Conservation (phyloP, 1,140 invertebrate genomes). For the Brachionus manjavacas region DNA sequence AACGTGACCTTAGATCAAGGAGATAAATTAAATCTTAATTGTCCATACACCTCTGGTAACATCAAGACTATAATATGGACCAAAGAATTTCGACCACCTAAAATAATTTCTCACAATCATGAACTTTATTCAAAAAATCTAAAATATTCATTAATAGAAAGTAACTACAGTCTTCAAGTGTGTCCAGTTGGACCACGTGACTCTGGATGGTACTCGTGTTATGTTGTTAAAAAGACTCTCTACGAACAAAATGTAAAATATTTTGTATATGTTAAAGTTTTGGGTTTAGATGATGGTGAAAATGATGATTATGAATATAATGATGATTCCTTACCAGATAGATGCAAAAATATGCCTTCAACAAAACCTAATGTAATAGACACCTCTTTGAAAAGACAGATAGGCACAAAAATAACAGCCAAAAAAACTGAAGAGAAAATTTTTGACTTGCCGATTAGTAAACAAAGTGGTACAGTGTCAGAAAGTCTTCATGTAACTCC, state of each 20-base stretch:
- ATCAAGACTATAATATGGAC: conserved; percentile 9
- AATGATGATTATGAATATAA: neutral
- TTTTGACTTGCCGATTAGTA: neutral
- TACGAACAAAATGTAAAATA: conserved; percentile 25
- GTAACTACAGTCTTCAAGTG: neutral
- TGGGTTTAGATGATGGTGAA: neutral
- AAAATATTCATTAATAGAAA: neutral
- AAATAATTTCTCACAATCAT: conserved; percentile 17
- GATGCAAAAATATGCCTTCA: neutral
- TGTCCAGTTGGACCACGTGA: conserved; percentile 10
- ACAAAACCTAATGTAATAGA: neutral
- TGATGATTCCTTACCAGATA: neutral
- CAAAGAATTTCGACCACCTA: neutral
- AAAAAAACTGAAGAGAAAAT: neutral
- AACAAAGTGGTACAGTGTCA: neutral
- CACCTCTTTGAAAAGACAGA: neutral
- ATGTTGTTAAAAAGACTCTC: neutral
- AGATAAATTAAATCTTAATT: neutral
- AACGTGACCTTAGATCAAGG: neutral
- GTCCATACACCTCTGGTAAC: neutral
- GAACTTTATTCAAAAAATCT: neutral
- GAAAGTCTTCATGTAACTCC: neutral
- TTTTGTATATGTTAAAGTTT: neutral
- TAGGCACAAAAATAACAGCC: neutral
- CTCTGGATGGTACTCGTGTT: conserved; percentile 41